Conservation (phyloP, 2,797 vertebrate genomes). For the Uromys caudimaculatus region DNA sequence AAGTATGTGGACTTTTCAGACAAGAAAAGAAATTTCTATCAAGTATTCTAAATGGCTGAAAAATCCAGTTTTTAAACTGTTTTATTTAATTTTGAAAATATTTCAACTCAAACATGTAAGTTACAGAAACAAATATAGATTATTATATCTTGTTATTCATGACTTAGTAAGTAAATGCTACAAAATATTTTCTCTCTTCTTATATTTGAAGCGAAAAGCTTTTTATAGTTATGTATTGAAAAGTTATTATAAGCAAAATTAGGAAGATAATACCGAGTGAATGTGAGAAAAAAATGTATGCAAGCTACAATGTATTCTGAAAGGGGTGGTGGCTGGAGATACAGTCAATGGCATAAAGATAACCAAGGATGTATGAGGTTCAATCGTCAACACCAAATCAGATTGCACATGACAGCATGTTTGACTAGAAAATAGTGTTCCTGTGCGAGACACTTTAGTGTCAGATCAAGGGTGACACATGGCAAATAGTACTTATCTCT, state of each 20-base stretch:
- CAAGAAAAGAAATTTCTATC: not conserved
- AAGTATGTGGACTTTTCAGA: not conserved
- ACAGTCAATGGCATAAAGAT: not conserved
- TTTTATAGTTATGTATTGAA: not conserved
- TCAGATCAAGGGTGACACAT: not conserved
- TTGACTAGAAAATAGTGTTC: not conserved
- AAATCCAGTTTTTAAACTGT: not conserved
- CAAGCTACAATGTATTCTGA: not conserved
- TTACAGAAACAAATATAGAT: too few species aligned
- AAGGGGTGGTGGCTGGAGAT: not conserved
- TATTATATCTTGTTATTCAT: not conserved
- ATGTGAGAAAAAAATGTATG: not conserved
- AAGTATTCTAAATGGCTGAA: not conserved
- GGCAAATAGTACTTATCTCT: not conserved
- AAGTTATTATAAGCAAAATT: not conserved
- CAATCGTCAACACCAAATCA: not conserved
- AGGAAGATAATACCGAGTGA: too few species aligned
- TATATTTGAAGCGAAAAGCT: not conserved
- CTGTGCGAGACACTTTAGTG: rapidly evolving
- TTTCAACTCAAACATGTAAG: not conserved
- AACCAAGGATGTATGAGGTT: not conserved
- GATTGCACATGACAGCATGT: too few species aligned
- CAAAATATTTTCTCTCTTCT: not conserved
- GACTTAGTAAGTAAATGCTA: not conserved
- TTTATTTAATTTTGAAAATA: not conserved